Conservation (phyloP, 2,888 invertebrate species). For the Caradrina clavipalpis region DNA sequence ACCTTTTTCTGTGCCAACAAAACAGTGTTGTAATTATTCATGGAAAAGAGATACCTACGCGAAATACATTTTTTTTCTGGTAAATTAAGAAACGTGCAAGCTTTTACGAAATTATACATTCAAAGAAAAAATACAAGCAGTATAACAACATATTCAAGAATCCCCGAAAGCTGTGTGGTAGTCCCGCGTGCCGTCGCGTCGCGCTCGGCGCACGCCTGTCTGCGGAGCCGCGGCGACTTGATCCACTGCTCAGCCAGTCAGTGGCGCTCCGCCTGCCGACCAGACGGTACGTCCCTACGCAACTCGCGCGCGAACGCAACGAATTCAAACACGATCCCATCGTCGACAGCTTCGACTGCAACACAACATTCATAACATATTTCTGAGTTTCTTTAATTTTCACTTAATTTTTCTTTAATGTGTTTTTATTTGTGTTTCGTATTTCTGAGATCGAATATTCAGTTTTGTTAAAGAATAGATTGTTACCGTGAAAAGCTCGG, state of each 20-base stretch:
- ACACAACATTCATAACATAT: slow-evolving; percentile 34
- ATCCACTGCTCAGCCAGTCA: slow-evolving; percentile 66
- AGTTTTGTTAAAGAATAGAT: slow-evolving; percentile 62
- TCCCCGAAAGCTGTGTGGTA: slow-evolving; percentile 43
- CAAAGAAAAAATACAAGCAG: slow-evolving; percentile 37
- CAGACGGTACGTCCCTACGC: slow-evolving; percentile 72
- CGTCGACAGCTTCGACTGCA: slow-evolving; percentile 52
- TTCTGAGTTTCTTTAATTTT: slow-evolving; percentile 43
- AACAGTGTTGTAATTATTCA: slow-evolving; percentile 24
- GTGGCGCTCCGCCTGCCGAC: slow-evolving; percentile 84
- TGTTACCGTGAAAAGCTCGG: slow-evolving; percentile 68
- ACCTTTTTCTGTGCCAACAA: slow-evolving; percentile 17
- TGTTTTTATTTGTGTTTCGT: slow-evolving; percentile 62
- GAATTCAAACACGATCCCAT: slow-evolving; percentile 83
- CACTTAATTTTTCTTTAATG: slow-evolving; percentile 27
- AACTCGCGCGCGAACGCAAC: slow-evolving; percentile 67
- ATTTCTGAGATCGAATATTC: slow-evolving; percentile 54
- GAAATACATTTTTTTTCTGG: slow-evolving; percentile 19
- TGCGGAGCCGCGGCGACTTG: slow-evolving; percentile 66
- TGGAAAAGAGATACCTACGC: slow-evolving; percentile 16
- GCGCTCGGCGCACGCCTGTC: slow-evolving; percentile 70
- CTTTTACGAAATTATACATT: slow-evolving; percentile 56
- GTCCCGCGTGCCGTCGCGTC: slow-evolving; percentile 44
- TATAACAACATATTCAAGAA: slow-evolving; percentile 50
- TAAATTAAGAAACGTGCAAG: slow-evolving; percentile 45